Conservation (phyloP, 2,888 invertebrate genomes). For the Argynnis bischoffii region DNA sequence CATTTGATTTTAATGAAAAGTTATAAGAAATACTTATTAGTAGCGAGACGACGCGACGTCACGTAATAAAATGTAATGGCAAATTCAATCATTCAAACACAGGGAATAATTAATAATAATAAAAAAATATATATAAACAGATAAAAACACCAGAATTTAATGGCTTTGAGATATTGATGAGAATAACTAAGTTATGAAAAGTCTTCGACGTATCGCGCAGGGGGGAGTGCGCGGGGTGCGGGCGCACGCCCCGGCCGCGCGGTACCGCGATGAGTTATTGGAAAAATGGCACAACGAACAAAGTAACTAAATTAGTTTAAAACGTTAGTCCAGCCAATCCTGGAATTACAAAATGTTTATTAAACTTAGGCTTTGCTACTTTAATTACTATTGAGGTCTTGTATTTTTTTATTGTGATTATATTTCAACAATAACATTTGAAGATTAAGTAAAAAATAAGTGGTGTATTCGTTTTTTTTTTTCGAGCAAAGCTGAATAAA, state of each 20-base stretch:
- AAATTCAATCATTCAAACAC: neutral
- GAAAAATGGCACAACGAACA: conserved; percentile 81
- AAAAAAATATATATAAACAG: neutral
- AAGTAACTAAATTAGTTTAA: conserved; percentile 58
- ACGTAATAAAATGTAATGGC: neutral
- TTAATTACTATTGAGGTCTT: too few relatives aligned
- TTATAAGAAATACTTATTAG: neutral
- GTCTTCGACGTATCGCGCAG: conserved; percentile 56
- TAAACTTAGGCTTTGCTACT: too few relatives aligned
- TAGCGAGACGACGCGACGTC: neutral
- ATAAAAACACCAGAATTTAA: conserved; percentile 13
- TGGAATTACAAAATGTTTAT: conserved; percentile 52
- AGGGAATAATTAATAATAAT: neutral
- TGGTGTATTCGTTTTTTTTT: too few relatives aligned
- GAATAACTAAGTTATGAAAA: conserved; percentile 45
- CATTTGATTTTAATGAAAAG: neutral
- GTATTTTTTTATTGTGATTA: too few relatives aligned
- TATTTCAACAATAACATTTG: too few relatives aligned
- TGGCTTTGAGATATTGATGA: conserved; percentile 35
- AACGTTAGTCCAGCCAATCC: conserved; percentile 77
- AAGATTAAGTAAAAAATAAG: too few relatives aligned
- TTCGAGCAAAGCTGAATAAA: too few relatives aligned
- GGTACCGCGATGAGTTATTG: conserved; percentile 50
- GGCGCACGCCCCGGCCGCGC: conserved; percentile 56
- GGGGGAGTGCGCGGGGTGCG: conserved; percentile 68